Conservation (phyloP, 2,888 invertebrate species). For the Prenolepis imparis region DNA sequence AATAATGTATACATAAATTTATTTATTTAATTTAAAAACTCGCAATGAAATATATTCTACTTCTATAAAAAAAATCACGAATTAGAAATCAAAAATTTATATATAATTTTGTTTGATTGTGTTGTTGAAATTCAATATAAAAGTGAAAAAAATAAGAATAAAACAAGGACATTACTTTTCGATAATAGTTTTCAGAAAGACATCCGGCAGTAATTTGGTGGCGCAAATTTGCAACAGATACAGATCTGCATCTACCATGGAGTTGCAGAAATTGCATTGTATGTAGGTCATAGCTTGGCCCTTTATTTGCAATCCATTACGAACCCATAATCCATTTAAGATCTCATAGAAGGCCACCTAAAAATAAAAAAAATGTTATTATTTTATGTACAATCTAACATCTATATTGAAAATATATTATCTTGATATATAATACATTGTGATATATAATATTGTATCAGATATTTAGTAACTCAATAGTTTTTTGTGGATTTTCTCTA, state of each 20-base stretch:
- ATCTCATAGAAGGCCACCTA: conserved; percentile 98
- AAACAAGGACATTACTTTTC: conserved; percentile 89
- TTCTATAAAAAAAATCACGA: background rate
- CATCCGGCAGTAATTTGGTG: conserved; percentile 94
- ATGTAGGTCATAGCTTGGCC: conserved; percentile 99
- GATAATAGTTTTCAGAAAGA: conserved; percentile 94
- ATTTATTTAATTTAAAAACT: background rate
- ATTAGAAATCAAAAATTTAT: background rate
- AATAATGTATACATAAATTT: background rate
- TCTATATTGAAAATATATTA: background rate
- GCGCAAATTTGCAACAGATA: conserved; percentile 98
- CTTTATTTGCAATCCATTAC: conserved; percentile 98
- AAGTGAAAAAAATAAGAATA: background rate
- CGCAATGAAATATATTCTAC: background rate
- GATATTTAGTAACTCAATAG: background rate
- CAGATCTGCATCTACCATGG: conserved; percentile 99
- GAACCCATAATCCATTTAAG: conserved; percentile 97
- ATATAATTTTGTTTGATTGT: background rate
- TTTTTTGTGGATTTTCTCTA: background rate
- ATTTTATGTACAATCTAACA: background rate
- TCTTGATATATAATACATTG: background rate
- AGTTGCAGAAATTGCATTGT: conserved; percentile 99
- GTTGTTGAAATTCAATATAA: background rate
- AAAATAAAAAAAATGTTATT: conserved; percentile 70
- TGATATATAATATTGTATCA: background rate